Conservation (phyloP, 2,113 vertebrate genomes). For the Anser brachyrhynchus region DNA sequence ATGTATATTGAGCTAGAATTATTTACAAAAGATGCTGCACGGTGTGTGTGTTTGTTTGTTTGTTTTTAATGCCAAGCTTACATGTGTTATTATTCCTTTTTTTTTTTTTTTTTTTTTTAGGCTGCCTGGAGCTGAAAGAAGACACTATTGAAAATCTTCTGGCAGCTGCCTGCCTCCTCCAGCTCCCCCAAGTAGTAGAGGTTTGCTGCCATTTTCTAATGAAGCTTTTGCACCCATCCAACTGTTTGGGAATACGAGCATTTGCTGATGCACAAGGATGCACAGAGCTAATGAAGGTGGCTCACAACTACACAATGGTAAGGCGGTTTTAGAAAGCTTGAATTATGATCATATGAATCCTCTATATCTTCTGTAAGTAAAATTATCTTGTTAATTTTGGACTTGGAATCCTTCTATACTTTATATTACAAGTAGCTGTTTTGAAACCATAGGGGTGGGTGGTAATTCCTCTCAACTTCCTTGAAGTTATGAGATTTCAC, state of each 20-base stretch:
- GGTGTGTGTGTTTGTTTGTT: neutral
- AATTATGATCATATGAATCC: neutral
- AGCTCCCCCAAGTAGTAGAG: constrained; percentile 84
- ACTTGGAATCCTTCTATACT: neutral
- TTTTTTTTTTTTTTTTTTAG: constrained; percentile 36
- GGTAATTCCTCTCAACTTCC: neutral
- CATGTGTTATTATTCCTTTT: neutral
- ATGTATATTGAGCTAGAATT: neutral
- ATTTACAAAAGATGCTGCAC: neutral
- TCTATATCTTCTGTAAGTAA: neutral
- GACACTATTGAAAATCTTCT: constrained; percentile 84
- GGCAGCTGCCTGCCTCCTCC: constrained; percentile 83
- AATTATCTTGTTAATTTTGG: neutral
- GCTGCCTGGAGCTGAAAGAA: constrained; percentile 82
- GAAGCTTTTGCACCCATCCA: constrained; percentile 84
- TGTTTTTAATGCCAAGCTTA: neutral
- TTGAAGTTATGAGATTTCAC: neutral
- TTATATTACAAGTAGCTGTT: neutral
- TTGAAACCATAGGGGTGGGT: neutral
- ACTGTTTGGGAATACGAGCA: constrained; percentile 82
- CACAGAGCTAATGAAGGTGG: constrained; percentile 83
- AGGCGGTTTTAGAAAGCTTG: constrained; percentile 15
- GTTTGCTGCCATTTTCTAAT: constrained; percentile 84
- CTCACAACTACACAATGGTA: constrained; percentile 87
- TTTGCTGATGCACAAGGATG: constrained; percentile 85